Evolutionary conservation across 2,888 invertebrate genomes (phyloP).

Genomic region (Epistrophe eligans): DNA sequence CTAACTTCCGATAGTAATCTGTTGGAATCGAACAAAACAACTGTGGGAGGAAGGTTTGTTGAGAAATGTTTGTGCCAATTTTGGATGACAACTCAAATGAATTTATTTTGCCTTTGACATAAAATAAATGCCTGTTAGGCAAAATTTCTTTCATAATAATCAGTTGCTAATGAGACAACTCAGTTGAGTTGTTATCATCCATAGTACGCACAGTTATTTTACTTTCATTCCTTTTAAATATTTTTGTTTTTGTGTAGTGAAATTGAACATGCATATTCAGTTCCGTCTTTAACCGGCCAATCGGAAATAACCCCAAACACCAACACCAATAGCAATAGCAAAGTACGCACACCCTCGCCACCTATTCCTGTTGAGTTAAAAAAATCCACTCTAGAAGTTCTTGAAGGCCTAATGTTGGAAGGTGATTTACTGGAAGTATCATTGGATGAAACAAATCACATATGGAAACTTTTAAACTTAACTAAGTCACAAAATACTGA

Average conservation of each 20-base stretch:
- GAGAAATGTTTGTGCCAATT: background rate
- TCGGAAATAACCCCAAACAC: background rate
- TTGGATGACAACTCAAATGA: no score
- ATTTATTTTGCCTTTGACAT: no score
- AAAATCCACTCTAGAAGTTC: slow-evolving; percentile 82
- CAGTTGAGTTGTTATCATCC: no score
- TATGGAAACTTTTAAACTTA: slow-evolving; percentile 90
- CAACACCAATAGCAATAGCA: background rate
- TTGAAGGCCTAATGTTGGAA: slow-evolving; percentile 95
- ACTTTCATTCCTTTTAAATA: slow-evolving; percentile 1
- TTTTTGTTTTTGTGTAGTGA: slow-evolving; percentile 48
- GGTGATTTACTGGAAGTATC: slow-evolving; percentile 95
- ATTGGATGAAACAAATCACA: slow-evolving; percentile 92
- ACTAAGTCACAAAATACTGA: slow-evolving; percentile 85
- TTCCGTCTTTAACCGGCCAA: slow-evolving; percentile 33
- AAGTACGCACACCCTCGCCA: slow-evolving; percentile 49
- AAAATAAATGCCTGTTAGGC: no score
- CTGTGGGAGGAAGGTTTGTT: slow-evolving; percentile 10
- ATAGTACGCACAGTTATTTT: background rate
- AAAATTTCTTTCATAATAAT: no score
- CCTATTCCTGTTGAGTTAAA: slow-evolving; percentile 79
- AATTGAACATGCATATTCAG: slow-evolving; percentile 77
- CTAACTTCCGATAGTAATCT: background rate
- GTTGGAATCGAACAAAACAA: slow-evolving; percentile 17
- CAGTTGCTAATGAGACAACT: no score